Base-by-base conservation (phyloP, 2,797 vertebrate genomes). In the Crenichthys baileyi region DNA sequence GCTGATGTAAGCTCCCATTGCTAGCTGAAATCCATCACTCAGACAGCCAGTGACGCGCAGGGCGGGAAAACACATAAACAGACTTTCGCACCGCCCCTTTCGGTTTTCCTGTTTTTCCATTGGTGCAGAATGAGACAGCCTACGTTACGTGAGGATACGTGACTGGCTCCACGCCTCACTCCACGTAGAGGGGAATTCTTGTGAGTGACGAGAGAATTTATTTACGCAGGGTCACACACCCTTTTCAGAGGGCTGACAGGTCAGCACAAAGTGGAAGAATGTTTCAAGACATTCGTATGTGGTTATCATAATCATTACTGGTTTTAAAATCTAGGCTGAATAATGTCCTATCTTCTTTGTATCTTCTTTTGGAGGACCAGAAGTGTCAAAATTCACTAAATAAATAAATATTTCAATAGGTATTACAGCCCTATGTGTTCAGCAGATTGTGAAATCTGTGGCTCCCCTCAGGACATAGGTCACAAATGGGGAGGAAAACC, bases 21-120 rank as follows among this genome's bases (percentile, higher is more conserved):
- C 91, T 87, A 87, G 75, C 65, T 83, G 80, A 75, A 1, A 80
- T 63, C 83, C 83, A 87, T 81, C 87, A 85, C 1, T 56, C 75
- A 77, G 60, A 65, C 75, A 46, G 41, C 1, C 36, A 0, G 82
- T 92, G 90, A 93, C 89, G 87, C 71, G 41, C n/a, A 44, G 72
- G 76, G 91, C 91, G 91, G 90, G 92, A 93, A 93, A 88, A 31
- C 51, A 81, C 68, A 61, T 53, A 26, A 90, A 85, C 80, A 84
- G 29, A 72, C 39, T 0, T 22, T 56, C 0, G 6, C 67, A 6
- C 81, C 87, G 77, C 87, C 91, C 36, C 4, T 2, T 58, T 72
- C 0, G 7, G 20, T 13, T 29, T 39, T 4, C 0, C 20, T 20
- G 4, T 22, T 41, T 20, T 70, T 87, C 2, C n/a, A 93, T 94